Evolutionary conservation across 1,140 invertebrate genomes (phyloP), one percentile per base, ranked within the genome.

Genomic region (Lepidurus arcticus): DNA sequence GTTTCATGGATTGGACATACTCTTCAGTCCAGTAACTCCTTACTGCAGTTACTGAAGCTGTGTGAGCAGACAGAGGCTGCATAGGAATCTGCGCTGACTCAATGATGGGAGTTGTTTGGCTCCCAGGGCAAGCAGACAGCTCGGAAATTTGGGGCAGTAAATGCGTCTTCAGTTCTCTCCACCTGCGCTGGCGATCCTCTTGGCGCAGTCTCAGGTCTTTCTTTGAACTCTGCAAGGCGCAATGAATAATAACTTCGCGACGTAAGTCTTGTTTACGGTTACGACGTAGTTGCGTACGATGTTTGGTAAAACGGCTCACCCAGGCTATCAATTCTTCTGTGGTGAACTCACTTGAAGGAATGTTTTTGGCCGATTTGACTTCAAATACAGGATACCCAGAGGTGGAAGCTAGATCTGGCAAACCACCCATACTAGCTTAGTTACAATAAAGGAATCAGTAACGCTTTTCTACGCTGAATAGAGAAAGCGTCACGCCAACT

Each of bases 11-110:
- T 21, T 65, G 53, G 53, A 21, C 53, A 65, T 65, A 65, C 53
- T 65, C 53, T 16, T 65, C 53, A 65, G 53, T 65, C 53, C 53
- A 65, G 53, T 65, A 65, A 65, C 53, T 65, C 53, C 53, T 65
- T 65, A 65, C 53, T 65, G 53, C 53, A 65, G 53, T 65, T 65
- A 65, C 53, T 65, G 53, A 65, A 16, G 13, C 53, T 9, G 13
- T 65, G 16, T 13, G n/a, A 65, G 53, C 21, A 16, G 53, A 65
- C 21, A 65, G 1, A 4, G 53, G 53, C 53, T 65, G 53, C 53
- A n/a, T 13, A 16, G 53, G 53, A 65, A 65, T 21, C 16, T 21
- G 53, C 16, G 53, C 53, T 21, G 53, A 65, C 13, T 65, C 53
- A 16, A 65, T 65, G 16, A n/a, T 8, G 9, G 53, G 53, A 7